Conservation (phyloP, 35 echinoderm and acorn worm species). For the Apostichopus japonicus region DNA sequence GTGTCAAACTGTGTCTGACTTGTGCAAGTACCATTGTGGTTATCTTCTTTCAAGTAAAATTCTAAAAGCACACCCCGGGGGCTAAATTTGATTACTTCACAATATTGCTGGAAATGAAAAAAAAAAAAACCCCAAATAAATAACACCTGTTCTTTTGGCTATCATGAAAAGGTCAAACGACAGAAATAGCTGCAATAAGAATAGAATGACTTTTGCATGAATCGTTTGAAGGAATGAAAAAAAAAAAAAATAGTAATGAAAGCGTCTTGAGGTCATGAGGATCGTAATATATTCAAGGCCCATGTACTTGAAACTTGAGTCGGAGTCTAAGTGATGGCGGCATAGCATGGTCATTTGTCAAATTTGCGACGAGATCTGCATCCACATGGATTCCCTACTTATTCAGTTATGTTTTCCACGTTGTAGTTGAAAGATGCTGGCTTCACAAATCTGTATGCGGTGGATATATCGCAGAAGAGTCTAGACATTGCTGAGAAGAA, state of each 20-base stretch:
- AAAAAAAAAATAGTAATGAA: background rate
- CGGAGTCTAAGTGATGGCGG: background rate
- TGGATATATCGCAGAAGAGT: slow-evolving; percentile 9
- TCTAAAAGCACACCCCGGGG: too few species aligned
- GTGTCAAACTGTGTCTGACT: too few species aligned
- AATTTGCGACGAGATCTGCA: background rate
- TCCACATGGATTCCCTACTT: background rate
- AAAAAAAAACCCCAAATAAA: too few species aligned
- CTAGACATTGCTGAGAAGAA: background rate
- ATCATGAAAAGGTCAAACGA: too few species aligned
- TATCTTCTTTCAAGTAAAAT: too few species aligned
- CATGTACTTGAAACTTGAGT: background rate
- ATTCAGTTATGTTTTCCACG: background rate
- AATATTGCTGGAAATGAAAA: too few species aligned
- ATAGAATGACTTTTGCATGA: too few species aligned
- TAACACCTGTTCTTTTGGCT: too few species aligned
- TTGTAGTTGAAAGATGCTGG: background rate
- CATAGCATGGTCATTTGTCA: background rate
- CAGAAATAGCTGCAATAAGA: too few species aligned
- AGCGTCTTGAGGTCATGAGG: background rate
- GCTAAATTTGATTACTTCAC: too few species aligned
- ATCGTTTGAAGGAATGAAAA: background rate
- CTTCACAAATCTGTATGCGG: background rate
- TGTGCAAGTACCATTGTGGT: too few species aligned
- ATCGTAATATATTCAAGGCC: background rate